Evolutionary conservation across 1,140 invertebrate species (phyloP), one percentile per base, ranked within the genome.

Genomic region (Calliphora vicina): DNA sequence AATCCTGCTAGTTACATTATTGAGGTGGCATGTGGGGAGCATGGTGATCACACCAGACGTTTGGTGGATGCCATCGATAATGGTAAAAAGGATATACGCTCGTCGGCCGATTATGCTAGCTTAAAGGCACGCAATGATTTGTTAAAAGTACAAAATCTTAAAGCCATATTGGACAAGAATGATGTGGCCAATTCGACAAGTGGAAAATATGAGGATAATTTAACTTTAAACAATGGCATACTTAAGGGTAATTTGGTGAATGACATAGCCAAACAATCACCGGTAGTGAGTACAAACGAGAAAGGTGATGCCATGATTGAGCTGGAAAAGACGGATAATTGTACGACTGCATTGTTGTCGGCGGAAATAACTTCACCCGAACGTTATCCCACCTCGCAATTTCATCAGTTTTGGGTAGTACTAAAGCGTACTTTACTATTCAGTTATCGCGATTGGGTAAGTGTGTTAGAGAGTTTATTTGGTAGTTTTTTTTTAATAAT

Each of bases 1-100:
- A 99, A 99, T 92, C 97, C 98, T 20, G 97, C 98, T 13, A 98
- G 98, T 84, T 99, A 97, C 92, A 96, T 98, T 82, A 98, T 98
- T 91, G 97, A 99, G 90, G 96, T 99, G 0, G 96, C 97, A 0
- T 97, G 96, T 88, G 97, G 97, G 0, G 97, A 99, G 91, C 98
- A 98, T 89, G 98, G 98, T 0, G 96, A 98, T 86, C 96, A 98
- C 86, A 96, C 95, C 1, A 93, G 94, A 82, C 97, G 95, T 86
- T 91, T 99, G 15, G 96, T 97, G 1, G 93, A 95, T 15, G 97
- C 96, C 1, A 96, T 97, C 57, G 93, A 95, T 74, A 97, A 97
- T 89, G 96, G 96, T 71, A 95, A 95, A 86, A 92, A 94, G 83
- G 95, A 96, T 87, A 96, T 96, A 84, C 92, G 93, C 71, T 91